Percentiles rank a stretch among this genome's conserved stretches.
Conservation (phyloP, 1,140 invertebrate genomes). For the Homarus americanus region DNA sequence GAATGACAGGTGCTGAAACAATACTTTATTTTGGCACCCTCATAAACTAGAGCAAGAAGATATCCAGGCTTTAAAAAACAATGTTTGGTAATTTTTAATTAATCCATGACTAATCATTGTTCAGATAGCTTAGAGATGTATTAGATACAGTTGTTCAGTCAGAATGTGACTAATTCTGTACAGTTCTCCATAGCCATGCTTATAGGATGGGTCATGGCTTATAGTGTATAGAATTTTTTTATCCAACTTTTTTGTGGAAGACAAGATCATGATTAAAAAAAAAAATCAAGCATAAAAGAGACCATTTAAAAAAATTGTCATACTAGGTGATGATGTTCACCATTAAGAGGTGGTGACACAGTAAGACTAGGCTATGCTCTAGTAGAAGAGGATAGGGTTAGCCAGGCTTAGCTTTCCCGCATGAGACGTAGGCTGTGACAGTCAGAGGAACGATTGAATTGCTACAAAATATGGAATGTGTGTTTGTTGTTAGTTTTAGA, state of each 20-base stretch:
- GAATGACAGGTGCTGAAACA: constrained; percentile 37
- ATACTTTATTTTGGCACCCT: constrained; percentile 21
- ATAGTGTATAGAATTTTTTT: no score
- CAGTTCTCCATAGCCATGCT: not conserved
- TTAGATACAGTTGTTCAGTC: not conserved
- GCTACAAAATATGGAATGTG: constrained; percentile 34
- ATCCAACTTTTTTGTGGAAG: not conserved
- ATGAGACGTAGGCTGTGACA: constrained; percentile 60
- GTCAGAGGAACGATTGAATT: constrained; percentile 54
- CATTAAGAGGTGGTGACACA: not conserved
- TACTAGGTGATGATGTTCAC: not conserved
- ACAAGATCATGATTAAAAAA: constrained; percentile 11
- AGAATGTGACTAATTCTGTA: not conserved
- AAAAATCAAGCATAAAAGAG: not conserved
- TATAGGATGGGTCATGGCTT: not conserved
- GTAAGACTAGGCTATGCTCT: constrained; percentile 6
- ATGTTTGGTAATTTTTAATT: constrained; percentile 32
- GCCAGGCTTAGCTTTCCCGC: constrained; percentile 30
- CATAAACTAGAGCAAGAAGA: constrained; percentile 2
- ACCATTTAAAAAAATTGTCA: no score
- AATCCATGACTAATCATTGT: constrained; percentile 61
- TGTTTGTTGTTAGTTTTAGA: constrained; percentile 39
- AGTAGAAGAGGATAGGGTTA: constrained; percentile 11
- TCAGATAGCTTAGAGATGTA: constrained; percentile 35
- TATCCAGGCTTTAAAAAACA: constrained; percentile 16